phyloP scores from a whole-genome alignment of 2,113 vertebrate genomes.

The Regulus satrapa region DNA sequence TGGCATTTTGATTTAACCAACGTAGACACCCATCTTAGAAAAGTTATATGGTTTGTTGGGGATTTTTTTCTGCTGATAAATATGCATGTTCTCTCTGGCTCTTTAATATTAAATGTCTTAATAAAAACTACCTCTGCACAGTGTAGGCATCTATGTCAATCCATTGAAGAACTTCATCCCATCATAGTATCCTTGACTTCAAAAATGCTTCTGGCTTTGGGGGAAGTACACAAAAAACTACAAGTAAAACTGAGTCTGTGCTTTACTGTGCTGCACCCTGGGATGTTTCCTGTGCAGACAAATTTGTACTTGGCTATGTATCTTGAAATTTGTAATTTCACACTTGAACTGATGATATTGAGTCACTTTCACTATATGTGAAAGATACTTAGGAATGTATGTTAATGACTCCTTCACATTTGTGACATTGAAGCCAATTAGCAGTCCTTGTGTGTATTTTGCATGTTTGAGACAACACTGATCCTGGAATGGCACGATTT shows the following conservation, averaged over 20 bases:
- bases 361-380: not conserved
- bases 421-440: not conserved
- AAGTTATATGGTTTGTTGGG: not conserved
- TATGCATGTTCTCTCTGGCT: not conserved
- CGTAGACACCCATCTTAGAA: not conserved
- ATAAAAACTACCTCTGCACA: not conserved
- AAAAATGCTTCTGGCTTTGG: not conserved
- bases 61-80: not conserved
- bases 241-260: not conserved
- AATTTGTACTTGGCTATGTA: not conserved
- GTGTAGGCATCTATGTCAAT: not conserved
- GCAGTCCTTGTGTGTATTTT: not conserved
- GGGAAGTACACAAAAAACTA: not conserved
- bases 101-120: not conserved
- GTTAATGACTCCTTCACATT: not conserved
- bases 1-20: not conserved
- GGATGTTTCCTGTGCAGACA: not conserved
- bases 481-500: not conserved
- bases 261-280: not conserved
- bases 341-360: not conserved
- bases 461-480: not conserved
- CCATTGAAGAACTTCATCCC: not conserved
- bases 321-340: not conserved
- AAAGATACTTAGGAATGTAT: not conserved
- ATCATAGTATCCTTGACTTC: not conserved